Evolutionary conservation across 1,140 invertebrate species (phyloP).

Genomic region (Dinoponera quadriceps): DNA sequence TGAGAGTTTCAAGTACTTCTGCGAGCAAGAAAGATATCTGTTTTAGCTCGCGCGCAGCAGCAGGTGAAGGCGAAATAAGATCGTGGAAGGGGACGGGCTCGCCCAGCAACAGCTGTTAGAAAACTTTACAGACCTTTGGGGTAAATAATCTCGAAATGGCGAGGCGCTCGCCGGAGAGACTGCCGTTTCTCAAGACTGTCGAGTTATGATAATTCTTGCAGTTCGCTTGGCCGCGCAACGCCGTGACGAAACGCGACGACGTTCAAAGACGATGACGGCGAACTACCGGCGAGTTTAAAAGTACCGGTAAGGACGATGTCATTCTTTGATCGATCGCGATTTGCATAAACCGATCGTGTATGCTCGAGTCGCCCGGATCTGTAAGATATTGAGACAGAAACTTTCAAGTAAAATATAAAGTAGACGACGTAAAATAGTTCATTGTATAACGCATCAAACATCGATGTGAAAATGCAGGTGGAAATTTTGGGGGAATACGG

Average conservation of each 20-base stretch:
- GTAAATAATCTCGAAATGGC: slow-evolving; percentile 54
- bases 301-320: not conserved
- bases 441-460: not conserved
- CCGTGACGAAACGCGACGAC: not conserved
- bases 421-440: not conserved
- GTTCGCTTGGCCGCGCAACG: slow-evolving; percentile 6
- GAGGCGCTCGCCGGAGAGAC: slow-evolving; percentile 22
- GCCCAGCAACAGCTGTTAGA: slow-evolving; percentile 58
- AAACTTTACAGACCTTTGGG: slow-evolving; percentile 60
- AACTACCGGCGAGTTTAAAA: slow-evolving; percentile 13
- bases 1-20: slow-evolving; percentile 58
- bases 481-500: not conserved
- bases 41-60: slow-evolving; percentile 62
- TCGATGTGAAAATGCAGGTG: not conserved
- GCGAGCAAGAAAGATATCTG: slow-evolving; percentile 62
- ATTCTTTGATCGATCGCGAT: not conserved
- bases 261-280: not conserved
- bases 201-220: slow-evolving; percentile 65
- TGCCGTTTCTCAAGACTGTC: slow-evolving; percentile 38
- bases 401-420: not conserved
- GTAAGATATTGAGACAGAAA: not conserved
- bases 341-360: slow-evolving; percentile 3
- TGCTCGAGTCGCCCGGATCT: not conserved
- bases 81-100: slow-evolving; percentile 20
- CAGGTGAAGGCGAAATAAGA: slow-evolving; percentile 63